Evolutionary conservation across 2,113 vertebrate genomes (phyloP).

Genomic region (Ochotona curzoniae): DNA sequence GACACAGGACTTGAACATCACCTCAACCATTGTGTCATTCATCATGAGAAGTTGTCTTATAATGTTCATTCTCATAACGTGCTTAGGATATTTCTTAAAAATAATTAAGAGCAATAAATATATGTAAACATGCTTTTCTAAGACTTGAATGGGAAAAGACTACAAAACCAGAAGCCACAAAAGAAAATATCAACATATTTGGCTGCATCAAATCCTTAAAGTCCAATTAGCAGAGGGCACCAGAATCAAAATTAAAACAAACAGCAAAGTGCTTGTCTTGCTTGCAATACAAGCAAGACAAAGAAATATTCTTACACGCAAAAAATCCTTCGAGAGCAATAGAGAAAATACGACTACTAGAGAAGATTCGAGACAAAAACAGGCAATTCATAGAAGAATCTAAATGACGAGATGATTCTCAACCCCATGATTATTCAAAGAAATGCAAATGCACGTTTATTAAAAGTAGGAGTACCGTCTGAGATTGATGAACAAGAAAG

Average conservation of each 20-base stretch:
- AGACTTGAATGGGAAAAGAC: not conserved
- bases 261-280: not conserved
- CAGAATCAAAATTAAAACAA: slow-evolving; percentile 50
- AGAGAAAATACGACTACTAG: not conserved
- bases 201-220: slow-evolving; percentile 19
- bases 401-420: slow-evolving; percentile 10
- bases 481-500: not conserved
- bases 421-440: slow-evolving; percentile 23
- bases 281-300: not conserved
- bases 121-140: slow-evolving; percentile 16
- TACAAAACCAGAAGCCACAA: slow-evolving; percentile 14
- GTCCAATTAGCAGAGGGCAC: not conserved
- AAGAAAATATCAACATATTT: slow-evolving; percentile 22
- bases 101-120: slow-evolving; percentile 24
- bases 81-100: slow-evolving; percentile 3
- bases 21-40: not conserved
- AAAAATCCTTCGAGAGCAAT: slow-evolving; percentile 36
- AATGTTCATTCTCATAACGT: not conserved
- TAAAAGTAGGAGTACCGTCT: not conserved
- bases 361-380: not conserved
- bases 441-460: slow-evolving; percentile 14
- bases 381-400: not conserved
- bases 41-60: not conserved
- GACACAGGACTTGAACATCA: not conserved
- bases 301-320: not conserved